Conservation (phyloP, 1,140 invertebrate genomes). For the Atta colombica region DNA sequence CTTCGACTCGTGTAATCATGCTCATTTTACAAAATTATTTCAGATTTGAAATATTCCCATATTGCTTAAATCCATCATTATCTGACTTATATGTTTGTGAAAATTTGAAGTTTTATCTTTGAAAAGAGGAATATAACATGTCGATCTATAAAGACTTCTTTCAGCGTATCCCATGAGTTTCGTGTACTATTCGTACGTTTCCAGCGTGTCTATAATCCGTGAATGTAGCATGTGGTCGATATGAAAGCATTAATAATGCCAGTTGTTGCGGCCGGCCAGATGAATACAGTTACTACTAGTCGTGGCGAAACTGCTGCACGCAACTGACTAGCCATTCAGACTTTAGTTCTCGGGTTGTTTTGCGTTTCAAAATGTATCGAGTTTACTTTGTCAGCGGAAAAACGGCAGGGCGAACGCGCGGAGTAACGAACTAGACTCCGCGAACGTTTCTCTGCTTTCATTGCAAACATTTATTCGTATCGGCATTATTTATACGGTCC, state of each 20-base stretch:
- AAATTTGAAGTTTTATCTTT: neutral
- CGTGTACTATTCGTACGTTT: neutral
- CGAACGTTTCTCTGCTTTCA: conserved; percentile 39
- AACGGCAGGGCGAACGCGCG: neutral
- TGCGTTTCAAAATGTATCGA: conserved; percentile 36
- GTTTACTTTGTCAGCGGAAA: conserved; percentile 58
- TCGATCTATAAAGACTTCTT: neutral
- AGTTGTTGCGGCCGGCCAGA: conserved; percentile 28
- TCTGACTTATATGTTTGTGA: neutral
- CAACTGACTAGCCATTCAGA: conserved; percentile 23
- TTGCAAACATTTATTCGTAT: conserved; percentile 57
- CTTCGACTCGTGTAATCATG: neutral
- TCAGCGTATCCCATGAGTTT: neutral
- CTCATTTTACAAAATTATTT: neutral
- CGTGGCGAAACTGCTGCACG: conserved; percentile 24
- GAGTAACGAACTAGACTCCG: conserved; percentile 37
- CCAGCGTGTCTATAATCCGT: conserved; percentile 12
- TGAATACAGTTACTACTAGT: conserved; percentile 35
- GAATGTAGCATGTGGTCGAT: conserved; percentile 41
- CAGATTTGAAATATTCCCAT: neutral
- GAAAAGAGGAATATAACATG: neutral
- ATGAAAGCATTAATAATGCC: conserved; percentile 46
- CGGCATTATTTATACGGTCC: conserved; percentile 45
- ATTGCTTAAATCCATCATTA: neutral
- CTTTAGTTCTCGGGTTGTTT: conserved; percentile 35